These are phyloP conservation scores for Hepsetus odoe DNA, from an alignment of 2,113 vertebrate genomes.

Conservation along the genomic window DNA sequence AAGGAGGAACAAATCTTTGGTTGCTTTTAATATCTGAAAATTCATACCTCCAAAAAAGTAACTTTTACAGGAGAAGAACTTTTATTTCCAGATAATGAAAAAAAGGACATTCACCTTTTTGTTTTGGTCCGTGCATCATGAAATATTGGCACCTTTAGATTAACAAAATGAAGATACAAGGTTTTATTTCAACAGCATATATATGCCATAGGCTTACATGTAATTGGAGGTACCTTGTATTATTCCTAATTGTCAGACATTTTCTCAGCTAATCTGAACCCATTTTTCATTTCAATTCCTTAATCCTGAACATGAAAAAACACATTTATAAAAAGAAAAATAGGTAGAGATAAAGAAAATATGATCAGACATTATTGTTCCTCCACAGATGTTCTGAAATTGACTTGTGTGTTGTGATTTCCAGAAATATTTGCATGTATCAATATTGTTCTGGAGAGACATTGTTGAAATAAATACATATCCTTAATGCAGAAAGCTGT, in stretches of 20 bases:
- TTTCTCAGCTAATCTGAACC: constrained; percentile 2
- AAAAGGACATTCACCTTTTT: too few species aligned
- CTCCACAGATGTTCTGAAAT: constrained; percentile 23
- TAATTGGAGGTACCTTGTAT: background rate
- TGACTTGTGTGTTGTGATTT: constrained; percentile 58
- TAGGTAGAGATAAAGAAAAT: constrained; percentile 7
- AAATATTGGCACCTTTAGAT: too few species aligned
- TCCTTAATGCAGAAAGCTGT: constrained; percentile 35
- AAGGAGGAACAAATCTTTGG: background rate
- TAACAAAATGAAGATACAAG: too few species aligned
- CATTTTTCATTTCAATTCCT: background rate
- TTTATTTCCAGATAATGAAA: too few species aligned
- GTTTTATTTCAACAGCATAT: too few species aligned
- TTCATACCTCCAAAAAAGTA: too few species aligned
- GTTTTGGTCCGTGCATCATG: too few species aligned
- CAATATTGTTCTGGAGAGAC: constrained; percentile 59
- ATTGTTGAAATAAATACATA: constrained; percentile 65
- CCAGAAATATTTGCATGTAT: constrained; percentile 67
- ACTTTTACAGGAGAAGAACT: too few species aligned
- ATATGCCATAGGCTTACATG: constrained; percentile 11
- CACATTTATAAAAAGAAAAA: background rate
- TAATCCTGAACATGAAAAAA: background rate
- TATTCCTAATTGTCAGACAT: background rate
- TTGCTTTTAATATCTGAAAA: constrained; percentile 21
- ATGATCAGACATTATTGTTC: background rate